phyloP scores from a whole-genome alignment of 2,797 vertebrate genomes.

The Halcyon badia region DNA sequence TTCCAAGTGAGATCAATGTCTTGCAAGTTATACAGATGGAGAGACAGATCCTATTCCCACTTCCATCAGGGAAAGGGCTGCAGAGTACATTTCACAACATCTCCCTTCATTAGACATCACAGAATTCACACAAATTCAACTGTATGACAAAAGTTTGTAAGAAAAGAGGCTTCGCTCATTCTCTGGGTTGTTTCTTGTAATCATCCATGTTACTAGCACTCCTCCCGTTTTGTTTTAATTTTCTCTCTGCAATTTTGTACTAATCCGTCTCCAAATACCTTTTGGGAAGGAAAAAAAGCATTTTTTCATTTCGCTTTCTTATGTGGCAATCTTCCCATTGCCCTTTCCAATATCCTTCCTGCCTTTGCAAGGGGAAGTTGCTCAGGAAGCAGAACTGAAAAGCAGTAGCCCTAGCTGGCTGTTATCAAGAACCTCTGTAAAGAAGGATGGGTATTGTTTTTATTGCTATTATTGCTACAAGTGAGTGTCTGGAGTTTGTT shows the following conservation, averaged over 20 bases:
- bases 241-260: background rate
- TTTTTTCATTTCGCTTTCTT: background rate
- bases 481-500: background rate
- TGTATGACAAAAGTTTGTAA: background rate
- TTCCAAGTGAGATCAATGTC: background rate
- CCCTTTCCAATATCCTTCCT: background rate
- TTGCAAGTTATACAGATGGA: background rate
- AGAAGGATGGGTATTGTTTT: background rate
- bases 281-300: fast-evolving
- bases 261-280: background rate
- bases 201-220: background rate
- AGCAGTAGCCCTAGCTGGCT: background rate
- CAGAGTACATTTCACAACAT: background rate
- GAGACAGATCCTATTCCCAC: background rate
- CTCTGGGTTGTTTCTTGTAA: background rate
- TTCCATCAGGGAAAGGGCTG: background rate
- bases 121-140: background rate
- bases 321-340: background rate
- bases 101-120: background rate
- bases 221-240: background rate
- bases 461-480: background rate
- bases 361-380: background rate
- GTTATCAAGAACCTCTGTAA: background rate
- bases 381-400: background rate
- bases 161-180: background rate